phyloP scores from a whole-genome alignment of 1,140 invertebrate species.

The Phortica variegata region DNA sequence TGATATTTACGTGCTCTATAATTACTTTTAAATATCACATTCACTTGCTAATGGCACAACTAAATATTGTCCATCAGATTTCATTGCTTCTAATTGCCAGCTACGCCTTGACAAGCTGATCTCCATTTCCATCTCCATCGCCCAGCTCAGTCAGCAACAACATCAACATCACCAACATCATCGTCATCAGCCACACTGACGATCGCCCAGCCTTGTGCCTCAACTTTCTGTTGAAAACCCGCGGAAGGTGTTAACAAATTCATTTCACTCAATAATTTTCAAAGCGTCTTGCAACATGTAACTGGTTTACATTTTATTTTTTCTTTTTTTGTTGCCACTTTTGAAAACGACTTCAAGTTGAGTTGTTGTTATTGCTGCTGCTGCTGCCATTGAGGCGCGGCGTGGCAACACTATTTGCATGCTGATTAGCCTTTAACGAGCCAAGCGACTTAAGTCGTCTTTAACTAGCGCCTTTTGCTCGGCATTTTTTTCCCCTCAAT shows the following conservation, averaged over 20 bases:
- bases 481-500: too few species aligned
- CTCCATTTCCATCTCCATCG: background rate
- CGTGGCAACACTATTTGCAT: constrained; percentile 53
- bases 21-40: constrained; percentile 44
- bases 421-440: constrained; percentile 49
- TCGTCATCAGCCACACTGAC: constrained; percentile 20
- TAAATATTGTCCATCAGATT: constrained; percentile 20
- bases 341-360: too few species aligned
- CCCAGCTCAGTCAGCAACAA: too few species aligned
- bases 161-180: too few species aligned
- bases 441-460: too few species aligned
- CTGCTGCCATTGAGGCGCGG: background rate
- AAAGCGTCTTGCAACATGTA: constrained; percentile 28
- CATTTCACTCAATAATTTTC: constrained; percentile 47
- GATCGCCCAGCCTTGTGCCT: constrained; percentile 15
- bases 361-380: background rate
- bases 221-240: constrained; percentile 18
- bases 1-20: constrained; percentile 16
- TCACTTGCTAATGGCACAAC: constrained; percentile 31
- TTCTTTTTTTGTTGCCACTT: too few species aligned
- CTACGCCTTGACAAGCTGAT: background rate
- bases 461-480: too few species aligned
- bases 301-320: constrained; percentile 49
- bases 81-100: background rate
- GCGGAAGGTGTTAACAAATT: constrained; percentile 49